phyloP scores from a whole-genome alignment of 2,888 invertebrate genomes.

The Lagria hirta region DNA sequence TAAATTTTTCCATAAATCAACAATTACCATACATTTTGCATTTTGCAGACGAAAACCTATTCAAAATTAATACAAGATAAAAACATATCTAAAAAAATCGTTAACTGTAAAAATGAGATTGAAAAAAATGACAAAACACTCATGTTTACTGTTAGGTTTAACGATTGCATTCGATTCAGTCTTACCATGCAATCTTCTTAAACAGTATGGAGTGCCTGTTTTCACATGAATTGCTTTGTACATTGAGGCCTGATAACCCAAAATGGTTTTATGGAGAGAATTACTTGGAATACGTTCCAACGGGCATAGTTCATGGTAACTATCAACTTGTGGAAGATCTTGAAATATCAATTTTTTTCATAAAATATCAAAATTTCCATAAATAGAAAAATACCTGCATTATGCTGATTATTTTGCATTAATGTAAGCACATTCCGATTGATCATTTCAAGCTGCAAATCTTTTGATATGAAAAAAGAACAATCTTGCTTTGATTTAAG shows the following conservation, averaged over 20 bases:
- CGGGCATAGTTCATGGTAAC: slow-evolving; percentile 85
- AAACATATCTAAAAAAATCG: background rate
- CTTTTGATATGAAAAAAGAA: slow-evolving; percentile 83
- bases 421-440: slow-evolving; percentile 73
- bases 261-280: slow-evolving; percentile 65
- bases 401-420: slow-evolving; percentile 59
- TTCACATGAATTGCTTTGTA: slow-evolving; percentile 90
- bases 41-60: slow-evolving; percentile 77
- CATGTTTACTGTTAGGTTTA: too few species aligned
- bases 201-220: slow-evolving; percentile 80
- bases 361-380: slow-evolving; percentile 4
- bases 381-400: slow-evolving; percentile 53
- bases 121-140: background rate
- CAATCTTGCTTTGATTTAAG: slow-evolving; percentile 57
- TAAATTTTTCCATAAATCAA: slow-evolving; percentile 94
- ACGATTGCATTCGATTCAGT: too few species aligned
- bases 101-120: slow-evolving; percentile 2
- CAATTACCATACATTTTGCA: slow-evolving; percentile 79
- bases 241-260: slow-evolving; percentile 77
- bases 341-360: slow-evolving; percentile 19
- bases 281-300: slow-evolving; percentile 68
- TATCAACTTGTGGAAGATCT: slow-evolving; percentile 80
- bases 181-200: slow-evolving; percentile 83
- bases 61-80: slow-evolving; percentile 3
- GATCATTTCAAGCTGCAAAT: slow-evolving; percentile 75